These are phyloP conservation scores for Proisotoma minuta DNA, from an alignment of 2,888 invertebrate genomes.

Conservation along the genomic window DNA sequence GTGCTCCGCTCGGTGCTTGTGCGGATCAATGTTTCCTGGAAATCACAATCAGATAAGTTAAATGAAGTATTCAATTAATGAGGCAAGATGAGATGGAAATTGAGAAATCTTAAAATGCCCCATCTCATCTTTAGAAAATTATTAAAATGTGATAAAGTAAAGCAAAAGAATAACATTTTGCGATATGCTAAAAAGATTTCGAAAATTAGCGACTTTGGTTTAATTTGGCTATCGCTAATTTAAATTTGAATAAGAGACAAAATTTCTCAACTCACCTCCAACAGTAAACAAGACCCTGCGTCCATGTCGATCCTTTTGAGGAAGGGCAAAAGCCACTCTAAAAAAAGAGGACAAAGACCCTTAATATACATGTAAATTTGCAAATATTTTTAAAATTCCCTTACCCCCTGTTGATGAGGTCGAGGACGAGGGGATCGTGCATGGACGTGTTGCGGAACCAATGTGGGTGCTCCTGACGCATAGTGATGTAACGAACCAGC, in stretches of 20 bases:
- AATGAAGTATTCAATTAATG: too few relatives aligned
- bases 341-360: slow-evolving; percentile 45
- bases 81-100: too few relatives aligned
- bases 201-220: too few relatives aligned
- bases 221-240: too few relatives aligned
- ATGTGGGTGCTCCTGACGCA: slow-evolving; percentile 71
- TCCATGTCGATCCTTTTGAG: slow-evolving; percentile 67
- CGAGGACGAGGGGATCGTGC: slow-evolving; percentile 64
- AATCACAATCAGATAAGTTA: too few relatives aligned
- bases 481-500: slow-evolving; percentile 69
- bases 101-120: too few relatives aligned
- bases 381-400: slow-evolving; percentile 35
- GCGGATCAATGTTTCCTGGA: slow-evolving; percentile 71
- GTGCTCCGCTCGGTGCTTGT: slow-evolving; percentile 69
- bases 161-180: too few relatives aligned
- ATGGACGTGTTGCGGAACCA: slow-evolving; percentile 71
- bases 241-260: background rate
- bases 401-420: slow-evolving; percentile 67
- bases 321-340: slow-evolving; percentile 73
- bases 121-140: too few relatives aligned
- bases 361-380: background rate
- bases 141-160: too few relatives aligned
- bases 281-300: slow-evolving; percentile 70
- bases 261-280: slow-evolving; percentile 59
- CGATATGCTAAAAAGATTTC: too few relatives aligned